These are phyloP conservation scores for Catocala nupta DNA, from an alignment of 2,888 invertebrate genomes.

Conservation along the genomic window DNA sequence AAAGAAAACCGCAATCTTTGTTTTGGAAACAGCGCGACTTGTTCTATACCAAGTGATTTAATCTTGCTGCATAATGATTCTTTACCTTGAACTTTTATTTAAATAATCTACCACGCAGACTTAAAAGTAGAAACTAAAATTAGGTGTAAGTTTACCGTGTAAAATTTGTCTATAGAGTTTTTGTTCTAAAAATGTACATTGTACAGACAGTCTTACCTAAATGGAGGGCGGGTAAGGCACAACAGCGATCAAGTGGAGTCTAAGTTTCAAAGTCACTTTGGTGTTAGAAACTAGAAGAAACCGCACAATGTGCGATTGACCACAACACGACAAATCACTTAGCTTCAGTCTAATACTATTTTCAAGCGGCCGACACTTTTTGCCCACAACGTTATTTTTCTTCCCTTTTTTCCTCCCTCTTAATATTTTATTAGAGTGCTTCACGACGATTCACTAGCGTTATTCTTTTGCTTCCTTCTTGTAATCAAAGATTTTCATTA, in stretches of 20 bases:
- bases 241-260: constrained; percentile 25
- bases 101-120: too few relatives aligned
- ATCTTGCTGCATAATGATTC: constrained; percentile 44
- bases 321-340: constrained; percentile 84
- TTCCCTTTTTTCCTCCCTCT: constrained; percentile 48
- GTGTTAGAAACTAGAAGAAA: constrained; percentile 65
- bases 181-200: background rate
- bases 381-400: constrained; percentile 45
- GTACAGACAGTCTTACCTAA: background rate
- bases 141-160: too few relatives aligned
- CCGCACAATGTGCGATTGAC: constrained; percentile 74
- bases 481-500: constrained; percentile 33
- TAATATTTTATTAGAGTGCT: constrained; percentile 56
- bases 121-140: too few relatives aligned
- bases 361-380: constrained; percentile 60
- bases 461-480: constrained; percentile 30
- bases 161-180: constrained; percentile 5
- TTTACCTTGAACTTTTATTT: constrained; percentile 37
- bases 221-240: constrained; percentile 4
- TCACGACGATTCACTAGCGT: constrained; percentile 33
- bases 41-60: constrained; percentile 50
- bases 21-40: constrained; percentile 38
- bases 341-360: constrained; percentile 68
- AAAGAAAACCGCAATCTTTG: constrained; percentile 49
- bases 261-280: constrained; percentile 68